Evolutionary conservation across 2,888 invertebrate genomes (phyloP), one percentile per base, ranked within the genome.

Genomic region (Caenorhabditis imperialis): DNA sequence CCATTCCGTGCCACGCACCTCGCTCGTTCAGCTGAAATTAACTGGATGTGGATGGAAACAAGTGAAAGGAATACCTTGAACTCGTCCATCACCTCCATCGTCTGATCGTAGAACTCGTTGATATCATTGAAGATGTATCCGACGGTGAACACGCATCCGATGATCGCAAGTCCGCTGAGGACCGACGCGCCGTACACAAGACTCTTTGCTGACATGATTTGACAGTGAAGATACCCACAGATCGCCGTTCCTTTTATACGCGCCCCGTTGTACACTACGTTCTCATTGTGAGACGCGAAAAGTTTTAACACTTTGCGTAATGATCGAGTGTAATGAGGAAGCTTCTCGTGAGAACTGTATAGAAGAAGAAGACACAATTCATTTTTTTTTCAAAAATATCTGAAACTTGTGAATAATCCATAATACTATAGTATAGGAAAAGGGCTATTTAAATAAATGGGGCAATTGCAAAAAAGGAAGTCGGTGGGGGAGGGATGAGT

Each of bases 121-220:
- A 65, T 65, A 38, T 65, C 65, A n/a, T 65, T 65, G 57, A 65
- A 65, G 25, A 65, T 65, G 57, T 65, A 65, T 44, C 65, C 55
- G 35, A 65, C 65, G 25, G 65, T 65, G 57, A 65, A 65, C 14
- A 65, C 65, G 40, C 55, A 65, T 65, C 55, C 65, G 27, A 65
- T 48, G 50, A 65, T 57, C 25, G 65, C 63, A 16, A 67, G 51
- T 40, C 67, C 67, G 57, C 67, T 67, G 48, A 67, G 37, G 33
- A 65, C 25, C 48, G 55, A 55, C 20, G 63, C 63, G 55, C 55
- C 63, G 55, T 65, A 65, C 22, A 65, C 67, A 57, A 67, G 57
- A 45, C 50, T 58, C 30, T 57, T 67, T 35, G 67, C 67, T 44
- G 67, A 67, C 67, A 67, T 67, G 54, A 37, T 58, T 44, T 22